Conservation (phyloP, 2,113 vertebrate species). For the Ammospiza nelsoni region DNA sequence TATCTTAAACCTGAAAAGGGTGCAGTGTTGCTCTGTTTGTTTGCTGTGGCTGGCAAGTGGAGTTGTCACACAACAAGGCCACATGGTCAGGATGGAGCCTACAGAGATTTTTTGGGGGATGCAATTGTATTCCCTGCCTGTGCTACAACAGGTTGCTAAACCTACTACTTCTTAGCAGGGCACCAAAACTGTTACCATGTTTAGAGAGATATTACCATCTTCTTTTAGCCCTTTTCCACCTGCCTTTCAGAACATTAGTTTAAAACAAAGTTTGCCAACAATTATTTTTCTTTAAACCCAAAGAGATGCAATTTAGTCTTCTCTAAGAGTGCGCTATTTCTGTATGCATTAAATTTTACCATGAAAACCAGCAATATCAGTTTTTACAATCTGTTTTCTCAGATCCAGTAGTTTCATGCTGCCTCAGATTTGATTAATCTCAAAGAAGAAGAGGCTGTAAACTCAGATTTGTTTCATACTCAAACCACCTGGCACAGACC, state of each 20-base stretch:
- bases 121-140: neutral
- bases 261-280: neutral
- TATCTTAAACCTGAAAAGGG: slow-evolving; percentile 63
- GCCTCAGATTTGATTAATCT: neutral
- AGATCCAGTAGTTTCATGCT: neutral
- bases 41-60: slow-evolving; percentile 51
- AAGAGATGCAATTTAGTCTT: neutral
- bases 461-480: slow-evolving; percentile 5
- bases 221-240: neutral
- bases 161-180: neutral
- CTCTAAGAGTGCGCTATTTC: neutral
- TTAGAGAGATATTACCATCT: neutral
- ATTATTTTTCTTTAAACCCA: neutral
- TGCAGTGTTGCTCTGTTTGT: slow-evolving; percentile 33
- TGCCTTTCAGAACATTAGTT: neutral
- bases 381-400: slow-evolving; percentile 9
- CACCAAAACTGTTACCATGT: neutral
- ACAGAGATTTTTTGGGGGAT: slow-evolving; percentile 1
- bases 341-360: neutral
- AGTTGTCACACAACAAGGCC: slow-evolving; percentile 48
- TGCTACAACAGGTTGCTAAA: slow-evolving; percentile 8
- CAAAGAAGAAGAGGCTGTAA: neutral
- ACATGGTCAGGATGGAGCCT: slow-evolving; percentile 34
- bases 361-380: neutral
- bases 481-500: neutral